Conservation (phyloP, 1,140 invertebrate species). For the Conus ventricosus region DNA sequence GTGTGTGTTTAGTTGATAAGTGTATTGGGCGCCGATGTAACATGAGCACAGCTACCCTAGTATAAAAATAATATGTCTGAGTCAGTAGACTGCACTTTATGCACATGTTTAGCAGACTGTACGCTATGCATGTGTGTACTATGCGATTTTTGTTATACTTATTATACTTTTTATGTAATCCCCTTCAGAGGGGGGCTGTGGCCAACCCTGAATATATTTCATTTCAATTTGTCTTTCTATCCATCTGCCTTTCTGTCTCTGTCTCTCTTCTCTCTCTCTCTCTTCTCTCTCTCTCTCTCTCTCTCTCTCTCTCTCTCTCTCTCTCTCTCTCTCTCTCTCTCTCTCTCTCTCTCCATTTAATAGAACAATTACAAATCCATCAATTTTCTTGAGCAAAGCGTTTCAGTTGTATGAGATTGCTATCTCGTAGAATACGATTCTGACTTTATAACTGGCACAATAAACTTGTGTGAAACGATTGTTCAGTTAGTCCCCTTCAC, state of each 20-base stretch:
- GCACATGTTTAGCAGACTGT: neutral
- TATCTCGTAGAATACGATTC: no score
- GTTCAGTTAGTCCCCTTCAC: no score
- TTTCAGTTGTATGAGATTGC: no score
- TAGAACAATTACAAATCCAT: neutral
- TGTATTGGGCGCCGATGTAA: neutral
- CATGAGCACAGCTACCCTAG: neutral
- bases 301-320: no score
- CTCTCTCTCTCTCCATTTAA: neutral
- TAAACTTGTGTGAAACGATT: no score
- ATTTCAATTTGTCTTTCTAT: neutral
- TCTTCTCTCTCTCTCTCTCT: no score
- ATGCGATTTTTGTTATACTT: neutral
- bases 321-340: neutral
- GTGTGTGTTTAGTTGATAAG: no score
- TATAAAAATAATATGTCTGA: no score
- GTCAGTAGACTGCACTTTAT: neutral
- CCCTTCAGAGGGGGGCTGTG: no score
- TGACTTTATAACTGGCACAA: no score
- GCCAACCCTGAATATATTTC: neutral
- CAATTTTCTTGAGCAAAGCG: neutral
- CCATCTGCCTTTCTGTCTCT: neutral
- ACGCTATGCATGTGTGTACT: neutral
- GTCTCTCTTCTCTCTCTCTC: no score
- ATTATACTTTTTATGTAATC: no score